Evolutionary conservation across 2,113 vertebrate species (phyloP).

Genomic region (Canis aureus): DNA sequence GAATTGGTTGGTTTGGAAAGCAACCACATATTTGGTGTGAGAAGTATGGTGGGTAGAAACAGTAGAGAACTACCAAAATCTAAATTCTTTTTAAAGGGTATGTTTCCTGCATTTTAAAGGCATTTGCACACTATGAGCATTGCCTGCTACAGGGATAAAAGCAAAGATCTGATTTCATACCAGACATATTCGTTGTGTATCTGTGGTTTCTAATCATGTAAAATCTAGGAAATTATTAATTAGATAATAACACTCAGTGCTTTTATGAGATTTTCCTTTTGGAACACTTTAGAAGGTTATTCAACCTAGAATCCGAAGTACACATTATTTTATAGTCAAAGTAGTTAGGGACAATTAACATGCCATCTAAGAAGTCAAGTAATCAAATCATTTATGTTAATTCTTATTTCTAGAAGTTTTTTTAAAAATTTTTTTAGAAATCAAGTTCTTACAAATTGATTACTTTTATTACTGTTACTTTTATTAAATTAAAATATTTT

Average conservation of each 20-base stretch:
- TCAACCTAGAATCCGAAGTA: neutral
- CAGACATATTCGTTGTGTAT: neutral
- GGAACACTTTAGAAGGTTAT: neutral
- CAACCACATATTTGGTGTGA: neutral
- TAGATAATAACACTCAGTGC: neutral
- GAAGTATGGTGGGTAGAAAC: neutral
- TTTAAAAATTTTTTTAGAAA: neutral
- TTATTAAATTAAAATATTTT: constrained; percentile 3
- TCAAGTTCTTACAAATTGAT: neutral
- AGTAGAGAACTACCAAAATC: neutral
- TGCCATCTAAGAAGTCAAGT: neutral
- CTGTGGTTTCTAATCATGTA: neutral
- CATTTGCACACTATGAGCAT: neutral
- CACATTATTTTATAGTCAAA: neutral
- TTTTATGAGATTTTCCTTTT: neutral
- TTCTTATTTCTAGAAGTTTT: neutral
- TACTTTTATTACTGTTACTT: neutral
- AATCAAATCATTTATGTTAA: neutral
- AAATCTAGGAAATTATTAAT: constrained; percentile 27
- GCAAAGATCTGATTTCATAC: neutral
- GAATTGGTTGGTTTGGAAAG: neutral
- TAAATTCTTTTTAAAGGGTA: neutral
- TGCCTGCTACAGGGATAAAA: neutral
- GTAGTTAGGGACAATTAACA: neutral
- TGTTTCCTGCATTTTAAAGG: neutral